These are phyloP conservation scores for Enteromius anoplus DNA, from an alignment of 2,797 vertebrate genomes.

Conservation along the genomic window DNA sequence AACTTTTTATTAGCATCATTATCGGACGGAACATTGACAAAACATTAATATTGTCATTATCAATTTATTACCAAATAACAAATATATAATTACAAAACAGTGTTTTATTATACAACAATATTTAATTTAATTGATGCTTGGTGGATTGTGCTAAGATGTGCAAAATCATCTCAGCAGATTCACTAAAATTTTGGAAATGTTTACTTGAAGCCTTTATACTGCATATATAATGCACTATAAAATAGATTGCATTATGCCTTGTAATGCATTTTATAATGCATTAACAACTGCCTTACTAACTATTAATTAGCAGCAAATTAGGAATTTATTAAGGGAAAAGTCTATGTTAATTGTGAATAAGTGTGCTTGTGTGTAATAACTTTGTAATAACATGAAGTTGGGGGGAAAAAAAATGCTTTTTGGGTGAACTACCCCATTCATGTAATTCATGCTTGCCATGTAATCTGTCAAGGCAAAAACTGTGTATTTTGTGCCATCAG, in stretches of 20 bases:
- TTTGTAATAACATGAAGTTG: not conserved
- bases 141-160: not conserved
- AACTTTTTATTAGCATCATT: constrained; percentile 15
- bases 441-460: not conserved
- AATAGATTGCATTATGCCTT: no score
- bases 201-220: not conserved
- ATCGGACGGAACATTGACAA: not conserved
- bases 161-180: not conserved
- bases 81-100: not conserved
- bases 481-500: not conserved
- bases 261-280: no score
- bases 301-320: no score
- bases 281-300: no score
- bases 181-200: no score
- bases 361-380: no score
- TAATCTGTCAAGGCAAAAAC: not conserved
- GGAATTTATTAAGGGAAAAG: no score
- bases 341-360: no score
- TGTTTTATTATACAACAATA: not conserved
- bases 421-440: not conserved
- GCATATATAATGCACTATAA: no score
- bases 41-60: not conserved
- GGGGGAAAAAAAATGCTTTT: not conserved
- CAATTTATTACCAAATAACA: not conserved
- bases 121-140: not conserved